A percentile compares a stretch with the other conserved stretches of the same genome.
Conservation (phyloP, 2,888 invertebrate species). For the Agrotis puta region DNA sequence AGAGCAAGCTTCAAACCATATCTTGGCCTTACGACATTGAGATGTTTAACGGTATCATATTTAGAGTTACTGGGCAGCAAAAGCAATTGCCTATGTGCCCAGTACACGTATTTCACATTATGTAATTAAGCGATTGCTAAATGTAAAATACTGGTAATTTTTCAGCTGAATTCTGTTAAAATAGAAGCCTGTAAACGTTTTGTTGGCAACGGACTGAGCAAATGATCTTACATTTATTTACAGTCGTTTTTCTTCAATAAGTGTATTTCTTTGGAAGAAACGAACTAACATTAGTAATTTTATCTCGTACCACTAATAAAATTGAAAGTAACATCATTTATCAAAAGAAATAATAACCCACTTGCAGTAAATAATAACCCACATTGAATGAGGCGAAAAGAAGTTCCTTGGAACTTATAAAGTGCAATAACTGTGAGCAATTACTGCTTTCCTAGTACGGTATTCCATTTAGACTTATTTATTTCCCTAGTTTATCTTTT, state of each 20-base stretch:
- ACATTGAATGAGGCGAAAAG: conserved; percentile 6
- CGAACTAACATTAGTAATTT: neutral
- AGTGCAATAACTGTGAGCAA: conserved; percentile 43
- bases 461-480: conserved; percentile 45
- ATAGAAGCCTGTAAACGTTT: neutral
- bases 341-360: conserved; percentile 35
- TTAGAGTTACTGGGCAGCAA: no score
- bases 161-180: neutral
- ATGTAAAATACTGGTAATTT: neutral
- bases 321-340: conserved; percentile 18
- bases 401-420: conserved; percentile 15
- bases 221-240: neutral
- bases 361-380: conserved; percentile 17
- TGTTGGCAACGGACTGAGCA: neutral
- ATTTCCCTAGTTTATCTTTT: conserved; percentile 20
- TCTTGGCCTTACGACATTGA: no score
- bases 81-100: no score
- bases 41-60: no score
- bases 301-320: conserved; percentile 25
- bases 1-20: no score
- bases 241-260: neutral
- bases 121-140: neutral
- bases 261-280: neutral
- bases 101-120: no score
- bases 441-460: conserved; percentile 8